Base-by-base conservation (phyloP, 2,113 vertebrate genomes). In the Elgaria multicarinata region DNA sequence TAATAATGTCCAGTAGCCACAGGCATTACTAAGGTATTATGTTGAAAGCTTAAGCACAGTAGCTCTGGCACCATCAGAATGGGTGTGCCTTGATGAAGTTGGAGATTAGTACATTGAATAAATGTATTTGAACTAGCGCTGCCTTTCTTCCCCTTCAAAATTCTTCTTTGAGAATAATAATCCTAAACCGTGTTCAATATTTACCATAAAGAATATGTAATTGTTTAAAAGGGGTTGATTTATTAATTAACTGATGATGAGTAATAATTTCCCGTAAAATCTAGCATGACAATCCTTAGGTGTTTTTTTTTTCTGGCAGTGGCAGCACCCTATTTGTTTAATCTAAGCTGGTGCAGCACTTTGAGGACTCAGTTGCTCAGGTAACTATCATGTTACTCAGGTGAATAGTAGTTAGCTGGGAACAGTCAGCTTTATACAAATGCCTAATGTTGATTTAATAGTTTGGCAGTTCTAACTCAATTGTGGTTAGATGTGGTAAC, bases 291-390 rank as follows among this genome's bases (percentile, higher is more conserved):
- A 76, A 4, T 77, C 5, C 42, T 77, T 0, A 9, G 31, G 42
- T 44, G n/a, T 26, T 62, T 28, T 13, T 26, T 62, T 28, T 13
- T 28, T 22, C 7, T 75, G 20, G n/a, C 50, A 46, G 74, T 12
- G 67, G 79, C 66, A 46, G 74, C 85, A 77, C 74, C 39, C 8
- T 36, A 44, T 79, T 74, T 78, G 72, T 78, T 84, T 84, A 77
- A 55, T 33, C 72, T 53, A 12, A 26, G 22, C 13, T 42, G 62
- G 66, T 80, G 22, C 72, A 69, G 42, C 31, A 44, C 26, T 85
- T 44, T 84, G 74, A 87, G 50, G 16, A 77, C 33, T 87, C 50
- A 67, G 88, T 85, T 78, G 74, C 82, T 89, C 88, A 85, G 87
- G 87, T 82, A 74, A 88, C 83, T 53, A 55, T 24, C 28, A 22